Evolutionary conservation across 1,140 invertebrate genomes (phyloP), one percentile per base, ranked within the genome.

Genomic region (Cataglyphis hispanica): DNA sequence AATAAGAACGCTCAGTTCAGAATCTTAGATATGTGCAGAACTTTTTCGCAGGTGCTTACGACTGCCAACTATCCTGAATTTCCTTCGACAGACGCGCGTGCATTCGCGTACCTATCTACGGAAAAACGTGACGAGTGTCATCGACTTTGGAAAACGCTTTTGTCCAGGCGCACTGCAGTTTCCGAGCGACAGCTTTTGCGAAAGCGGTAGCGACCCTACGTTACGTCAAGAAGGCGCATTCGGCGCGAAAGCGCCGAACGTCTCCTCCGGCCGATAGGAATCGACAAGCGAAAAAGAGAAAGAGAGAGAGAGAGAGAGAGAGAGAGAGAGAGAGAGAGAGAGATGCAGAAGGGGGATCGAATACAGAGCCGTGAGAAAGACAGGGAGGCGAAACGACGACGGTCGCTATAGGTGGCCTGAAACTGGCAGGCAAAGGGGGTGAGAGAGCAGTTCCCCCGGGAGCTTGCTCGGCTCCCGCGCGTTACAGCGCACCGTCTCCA

Each of bases 401-500:
- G 67, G 84, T 76, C 50, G 69, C 56, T 89, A 88, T 81, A 88
- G 37, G 25, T 40, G 19, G 56, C 37, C 75, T 88, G 87, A 50
- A 90, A 88, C 84, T 88, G 86, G 85, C 70, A 90, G 86, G 69
- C 63, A 22, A 91, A 86, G 83, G 83, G 80, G 50, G 74, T 61
- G 76, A 84, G 74, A 50, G 5, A 50, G 46, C 84, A 56, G 53
- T 67, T 87, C 85, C 89, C 92, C 60, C 11, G 89, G 85, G 91
- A 92, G 75, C 85, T 91, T 83, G 84, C 87, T 87, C 77, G 80
- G 86, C 87, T 91, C 87, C 69, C 87, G 86, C 86, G 86, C 86
- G 90, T 86, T 91, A 90, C 84, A 43, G 56, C 86, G 70, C 86
- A 58, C 60, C 89, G 86, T 89, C 87, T 90, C 86, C 84, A 78